Evolutionary conservation across 1,140 invertebrate genomes (phyloP).

Genomic region (Glossosoma conforme): DNA sequence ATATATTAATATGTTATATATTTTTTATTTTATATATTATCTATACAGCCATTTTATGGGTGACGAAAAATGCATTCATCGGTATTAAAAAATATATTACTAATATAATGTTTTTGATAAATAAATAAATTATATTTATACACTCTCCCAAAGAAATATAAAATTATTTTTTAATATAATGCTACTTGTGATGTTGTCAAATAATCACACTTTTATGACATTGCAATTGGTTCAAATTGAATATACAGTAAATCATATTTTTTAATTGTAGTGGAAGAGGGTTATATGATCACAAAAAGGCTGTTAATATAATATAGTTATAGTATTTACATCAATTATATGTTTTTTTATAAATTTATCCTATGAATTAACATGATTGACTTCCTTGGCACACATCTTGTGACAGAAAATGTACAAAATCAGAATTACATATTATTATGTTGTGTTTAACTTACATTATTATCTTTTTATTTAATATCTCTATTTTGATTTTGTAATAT

Average conservation of each 20-base stretch:
- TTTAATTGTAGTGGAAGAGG: no score
- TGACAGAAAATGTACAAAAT: constrained; percentile 25
- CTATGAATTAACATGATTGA: constrained; percentile 26
- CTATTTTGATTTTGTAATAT: constrained; percentile 11
- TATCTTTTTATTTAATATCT: constrained; percentile 7
- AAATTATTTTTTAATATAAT: no score
- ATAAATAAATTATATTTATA: no score
- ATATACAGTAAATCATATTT: no score
- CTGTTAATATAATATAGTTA: no score
- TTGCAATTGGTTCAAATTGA: no score
- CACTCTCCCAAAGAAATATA: no score
- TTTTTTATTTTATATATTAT: constrained; percentile 23
- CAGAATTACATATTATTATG: constrained; percentile 13
- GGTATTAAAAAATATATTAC: background rate
- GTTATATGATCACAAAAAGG: no score
- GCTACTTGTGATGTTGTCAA: no score
- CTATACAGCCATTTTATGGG: constrained; percentile 7
- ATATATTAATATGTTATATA: constrained; percentile 10
- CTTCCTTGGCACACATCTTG: constrained; percentile 11
- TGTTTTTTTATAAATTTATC: constrained; percentile 20
- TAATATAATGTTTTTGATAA: no score
- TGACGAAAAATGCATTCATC: background rate
- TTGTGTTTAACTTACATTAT: constrained; percentile 8
- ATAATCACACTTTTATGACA: no score
- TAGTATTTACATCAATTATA: no score